Percentiles rank a stretch among this genome's conserved stretches.
Evolutionary conservation across 2,888 invertebrate species (phyloP).

Genomic region (Cactoblastis cactorum): DNA sequence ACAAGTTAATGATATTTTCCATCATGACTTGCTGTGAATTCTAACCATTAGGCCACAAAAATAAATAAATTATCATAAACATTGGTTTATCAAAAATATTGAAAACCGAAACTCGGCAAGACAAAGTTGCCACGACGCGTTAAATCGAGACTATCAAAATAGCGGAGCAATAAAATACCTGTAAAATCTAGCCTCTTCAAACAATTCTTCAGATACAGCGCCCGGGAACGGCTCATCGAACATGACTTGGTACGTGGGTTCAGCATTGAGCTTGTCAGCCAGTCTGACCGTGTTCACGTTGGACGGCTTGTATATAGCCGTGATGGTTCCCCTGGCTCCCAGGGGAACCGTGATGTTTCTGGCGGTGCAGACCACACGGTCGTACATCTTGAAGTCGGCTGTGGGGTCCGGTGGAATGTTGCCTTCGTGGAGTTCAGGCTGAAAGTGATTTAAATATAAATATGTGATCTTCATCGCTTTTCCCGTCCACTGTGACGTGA

Average conservation of each 20-base stretch:
- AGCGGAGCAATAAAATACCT: conserved; percentile 50
- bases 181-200: conserved; percentile 45
- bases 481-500: too few relatives aligned
- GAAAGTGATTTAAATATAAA: conserved; percentile 12
- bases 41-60: too few relatives aligned
- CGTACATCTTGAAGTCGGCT: conserved; percentile 84
- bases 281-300: conserved; percentile 64
- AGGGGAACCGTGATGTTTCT: conserved; percentile 88
- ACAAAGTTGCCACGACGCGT: too few relatives aligned
- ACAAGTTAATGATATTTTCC: too few relatives aligned
- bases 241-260: conserved; percentile 81
- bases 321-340: conserved; percentile 91
- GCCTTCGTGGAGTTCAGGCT: conserved; percentile 73
- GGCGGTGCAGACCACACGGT: conserved; percentile 90
- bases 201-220: conserved; percentile 51
- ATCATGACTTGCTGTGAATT: too few relatives aligned
- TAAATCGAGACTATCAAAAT: too few relatives aligned
- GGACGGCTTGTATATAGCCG: conserved; percentile 77
- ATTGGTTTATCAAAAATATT: too few relatives aligned
- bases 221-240: conserved; percentile 49
- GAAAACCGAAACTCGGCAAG: too few relatives aligned
- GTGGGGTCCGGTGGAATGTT: conserved; percentile 83
- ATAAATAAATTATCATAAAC: too few relatives aligned
- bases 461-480: too few relatives aligned
- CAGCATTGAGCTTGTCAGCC: conserved; percentile 74